Percentiles rank a stretch among this genome's conserved stretches.
Evolutionary conservation across 2,113 vertebrate species (phyloP).

Genomic region (Tragelaphus scriptus): DNA sequence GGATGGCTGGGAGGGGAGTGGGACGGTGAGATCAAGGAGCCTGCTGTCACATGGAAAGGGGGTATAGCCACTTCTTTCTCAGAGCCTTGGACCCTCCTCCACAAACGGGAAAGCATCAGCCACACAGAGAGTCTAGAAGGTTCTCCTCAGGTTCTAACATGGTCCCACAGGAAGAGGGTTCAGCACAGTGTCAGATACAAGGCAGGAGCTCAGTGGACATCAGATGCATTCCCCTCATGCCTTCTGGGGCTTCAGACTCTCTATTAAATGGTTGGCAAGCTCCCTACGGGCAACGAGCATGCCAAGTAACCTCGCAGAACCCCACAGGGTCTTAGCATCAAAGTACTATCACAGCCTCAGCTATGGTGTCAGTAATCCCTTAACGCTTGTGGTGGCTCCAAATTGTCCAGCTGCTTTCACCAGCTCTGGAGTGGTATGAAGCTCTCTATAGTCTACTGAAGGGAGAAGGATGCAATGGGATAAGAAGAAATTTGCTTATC

Average conservation of each 20-base stretch:
- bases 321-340: too few species aligned
- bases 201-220: background rate
- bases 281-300: background rate
- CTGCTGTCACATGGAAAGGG: background rate
- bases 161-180: background rate
- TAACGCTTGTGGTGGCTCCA: accelerated
- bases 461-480: background rate
- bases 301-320: background rate
- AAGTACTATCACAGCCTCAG: accelerated
- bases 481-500: background rate
- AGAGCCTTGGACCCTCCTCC: background rate
- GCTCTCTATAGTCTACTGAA: accelerated
- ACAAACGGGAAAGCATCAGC: background rate
- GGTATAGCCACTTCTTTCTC: background rate
- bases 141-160: background rate
- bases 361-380: accelerated
- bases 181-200: too few species aligned
- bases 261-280: accelerated
- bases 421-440: background rate
- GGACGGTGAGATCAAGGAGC: too few species aligned
- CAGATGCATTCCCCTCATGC: background rate
- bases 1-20: background rate
- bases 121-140: background rate
- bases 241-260: background rate
- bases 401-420: accelerated